Percentiles rank a stretch among this genome's conserved stretches.
Conservation (phyloP, 1,140 invertebrate species). For the Trigoniulus corallinus region DNA sequence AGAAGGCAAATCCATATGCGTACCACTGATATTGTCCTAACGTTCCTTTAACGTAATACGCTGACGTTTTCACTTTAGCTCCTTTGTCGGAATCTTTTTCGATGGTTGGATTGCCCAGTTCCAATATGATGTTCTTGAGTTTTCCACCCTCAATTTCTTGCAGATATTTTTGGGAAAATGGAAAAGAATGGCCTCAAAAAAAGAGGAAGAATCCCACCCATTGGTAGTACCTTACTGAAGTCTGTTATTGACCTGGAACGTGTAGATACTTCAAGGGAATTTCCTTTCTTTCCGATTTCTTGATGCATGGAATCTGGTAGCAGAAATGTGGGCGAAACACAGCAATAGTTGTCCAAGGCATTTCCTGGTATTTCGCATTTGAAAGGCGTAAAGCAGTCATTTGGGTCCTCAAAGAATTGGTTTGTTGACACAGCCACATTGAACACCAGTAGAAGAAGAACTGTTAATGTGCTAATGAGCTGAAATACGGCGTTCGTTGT, state of each 20-base stretch:
- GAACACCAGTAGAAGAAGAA: conserved; percentile 65
- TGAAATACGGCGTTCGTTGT: conserved; percentile 78
- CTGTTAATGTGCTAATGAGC: conserved; percentile 74
- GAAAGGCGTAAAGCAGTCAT: conserved; percentile 18
- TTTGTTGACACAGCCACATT: conserved; percentile 43
- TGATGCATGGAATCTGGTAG: conserved; percentile 45
- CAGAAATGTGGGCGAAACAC: conserved; percentile 87
- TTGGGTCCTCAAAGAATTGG: conserved; percentile 37
- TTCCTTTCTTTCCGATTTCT: neutral
- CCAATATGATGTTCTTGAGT: conserved; percentile 68
- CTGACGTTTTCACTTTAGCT: conserved; percentile 10
- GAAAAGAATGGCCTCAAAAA: conserved; percentile 67
- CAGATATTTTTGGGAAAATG: conserved; percentile 76
- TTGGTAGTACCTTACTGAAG: too few relatives aligned
- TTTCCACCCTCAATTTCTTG: conserved; percentile 75
- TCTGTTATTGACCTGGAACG: conserved; percentile 8
- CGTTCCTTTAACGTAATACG: conserved; percentile 14
- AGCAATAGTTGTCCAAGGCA: conserved; percentile 89
- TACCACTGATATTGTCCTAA: conserved; percentile 13
- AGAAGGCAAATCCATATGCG: conserved; percentile 16
- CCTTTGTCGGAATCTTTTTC: conserved; percentile 36
- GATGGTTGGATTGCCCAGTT: conserved; percentile 64
- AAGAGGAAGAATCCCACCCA: too few relatives aligned
- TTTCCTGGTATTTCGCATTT: conserved; percentile 67
- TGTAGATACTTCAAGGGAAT: conserved; percentile 36